Base-by-base conservation (phyloP, 1,140 invertebrate genomes). In the Eueides isabella region DNA sequence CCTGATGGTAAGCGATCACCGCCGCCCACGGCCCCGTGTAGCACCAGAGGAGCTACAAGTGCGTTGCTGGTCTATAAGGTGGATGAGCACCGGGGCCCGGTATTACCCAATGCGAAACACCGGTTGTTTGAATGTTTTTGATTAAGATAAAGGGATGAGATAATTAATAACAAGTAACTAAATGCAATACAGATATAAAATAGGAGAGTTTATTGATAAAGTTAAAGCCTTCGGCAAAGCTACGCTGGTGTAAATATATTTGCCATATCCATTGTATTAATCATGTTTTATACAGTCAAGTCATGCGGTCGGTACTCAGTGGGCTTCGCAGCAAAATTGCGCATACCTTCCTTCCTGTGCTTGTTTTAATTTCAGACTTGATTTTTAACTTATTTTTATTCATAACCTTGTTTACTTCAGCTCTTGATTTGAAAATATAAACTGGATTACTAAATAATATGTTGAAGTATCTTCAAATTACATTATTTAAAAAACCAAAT, bases 271-370 rank as follows among this genome's bases (percentile, higher is more conserved):
- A 72, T 66, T 7, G 14, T 11, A 33, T 63, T 19, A 28, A 5
- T 9, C 11, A n/a, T n/a, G 11, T 30, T 70, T 71, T 62, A 35
- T 61, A n/a, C 55, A 26, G 44, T 16, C 0, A 11, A 2, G 72
- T 65, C n/a, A 69, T 82, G 81, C 77, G 81, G 83, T 82, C 63
- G 62, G 71, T 63, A 63, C 67, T 68, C 69, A 74, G 75, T 78
- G 73, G 72, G 82, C 71, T 83, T 79, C 74, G 73, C 67, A 73
- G 85, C n/a, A 85, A 85, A 87, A 85, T 87, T 87, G 81, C 84
- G 76, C 77, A 79, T 76, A 82, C 68, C 77, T 78, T 75, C 68
- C 79, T 80, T 69, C 71, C 70, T 71, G 65, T 71, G 75, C 79
- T 85, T 69, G 78, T 74, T 80, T 83, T 87, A 84, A 87, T 87